Base-by-base conservation (phyloP, 53 echinoderm and acorn worm species). In the Pentamera pediparva region DNA sequence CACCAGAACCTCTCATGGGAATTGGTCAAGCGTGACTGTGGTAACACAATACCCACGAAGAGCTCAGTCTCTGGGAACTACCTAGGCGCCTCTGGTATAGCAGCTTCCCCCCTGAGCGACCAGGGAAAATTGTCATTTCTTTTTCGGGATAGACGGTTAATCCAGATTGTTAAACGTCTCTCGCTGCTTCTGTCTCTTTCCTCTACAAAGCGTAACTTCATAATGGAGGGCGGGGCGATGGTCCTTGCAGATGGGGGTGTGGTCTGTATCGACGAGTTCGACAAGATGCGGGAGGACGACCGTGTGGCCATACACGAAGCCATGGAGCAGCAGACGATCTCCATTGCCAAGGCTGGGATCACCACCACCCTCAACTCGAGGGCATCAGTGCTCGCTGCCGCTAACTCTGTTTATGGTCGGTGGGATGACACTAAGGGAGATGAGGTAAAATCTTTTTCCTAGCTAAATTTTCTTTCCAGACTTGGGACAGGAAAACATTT, bases 291-390 rank as follows among this genome's bases (percentile, higher is more conserved):
- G 20, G 88, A 91, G 54, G 91, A 96, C 19, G 91, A 91, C 37
- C 87, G 88, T 32, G 91, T 91, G 15, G 91, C 96, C 17, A 96
- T 96, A 29, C 96, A 96, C 33, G 96, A 96, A 50, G 95, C 96
- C 56, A 96, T 96, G 96, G 96, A 96, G 55, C 96, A 91, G 55
- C 95, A 95, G 77, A 96, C 96, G 0, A 95, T 96, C 71, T 91
- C 96, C 17, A 96, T 96, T 34, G 91, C 96, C 40, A 95, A 96
- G 73, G 96, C 96, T 20, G 96, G 96, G 24, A 96, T 96, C 52
- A 96, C 95, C 19, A 95, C 95, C 1, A 95, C 95, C 5, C 75
- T 95, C 32, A 90, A 95, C 81, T 95, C 95, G 0, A 75, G 95
- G 72, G 56, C 90, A 2, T 94, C 95, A 0, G 95, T 95, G 35